Conservation (phyloP, 2,113 vertebrate genomes). For the Melanostigma gelatinosum region DNA sequence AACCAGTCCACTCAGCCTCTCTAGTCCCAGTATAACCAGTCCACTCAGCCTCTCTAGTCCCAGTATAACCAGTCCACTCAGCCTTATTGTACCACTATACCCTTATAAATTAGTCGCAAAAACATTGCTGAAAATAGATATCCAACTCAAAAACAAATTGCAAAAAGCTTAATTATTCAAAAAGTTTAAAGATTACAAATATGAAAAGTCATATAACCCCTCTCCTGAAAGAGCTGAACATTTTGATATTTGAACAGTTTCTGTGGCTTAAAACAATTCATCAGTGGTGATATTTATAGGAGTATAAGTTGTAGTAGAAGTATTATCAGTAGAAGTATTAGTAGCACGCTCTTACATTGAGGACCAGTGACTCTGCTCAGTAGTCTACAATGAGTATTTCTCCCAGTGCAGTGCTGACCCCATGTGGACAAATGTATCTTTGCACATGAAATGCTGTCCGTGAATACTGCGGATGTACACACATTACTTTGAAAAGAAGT, state of each 20-base stretch:
- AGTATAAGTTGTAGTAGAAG: too few species aligned
- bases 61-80: too few species aligned
- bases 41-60: background rate
- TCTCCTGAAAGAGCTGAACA: too few species aligned
- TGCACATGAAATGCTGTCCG: constrained; percentile 24
- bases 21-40: background rate
- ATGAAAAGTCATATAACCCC: too few species aligned
- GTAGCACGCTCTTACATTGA: background rate
- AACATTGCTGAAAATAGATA: too few species aligned
- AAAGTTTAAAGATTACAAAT: too few species aligned
- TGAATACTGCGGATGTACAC: constrained; percentile 24
- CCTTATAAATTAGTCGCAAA: too few species aligned
- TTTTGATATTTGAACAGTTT: too few species aligned
- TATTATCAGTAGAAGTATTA: too few species aligned
- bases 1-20: background rate
- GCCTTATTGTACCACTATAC: background rate
- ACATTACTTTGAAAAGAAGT: constrained; percentile 42
- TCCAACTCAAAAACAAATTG: too few species aligned
- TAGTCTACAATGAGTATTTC: background rate
- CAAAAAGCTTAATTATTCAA: too few species aligned
- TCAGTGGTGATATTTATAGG: background rate
- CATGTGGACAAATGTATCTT: constrained; percentile 68
- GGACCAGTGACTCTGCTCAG: background rate
- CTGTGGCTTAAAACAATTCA: too few species aligned
- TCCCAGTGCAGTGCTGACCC: constrained; percentile 67